Base-by-base conservation (phyloP, 2,888 invertebrate genomes). In the Branchellion lobata region DNA sequence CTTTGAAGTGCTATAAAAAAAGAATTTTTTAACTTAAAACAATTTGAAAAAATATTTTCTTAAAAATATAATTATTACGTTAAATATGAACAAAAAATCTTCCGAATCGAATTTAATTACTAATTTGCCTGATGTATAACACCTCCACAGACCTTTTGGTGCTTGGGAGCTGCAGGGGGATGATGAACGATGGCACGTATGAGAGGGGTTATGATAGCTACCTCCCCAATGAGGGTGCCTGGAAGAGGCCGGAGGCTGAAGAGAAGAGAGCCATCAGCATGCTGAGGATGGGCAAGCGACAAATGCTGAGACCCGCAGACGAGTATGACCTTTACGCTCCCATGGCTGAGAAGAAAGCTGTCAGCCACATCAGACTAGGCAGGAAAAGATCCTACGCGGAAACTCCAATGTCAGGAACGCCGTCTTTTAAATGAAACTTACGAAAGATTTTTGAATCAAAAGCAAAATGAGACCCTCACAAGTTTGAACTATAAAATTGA, bases 331-430 rank as follows among this genome's bases (percentile, higher is more conserved):
- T 51, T 21, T 40, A 75, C 27, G 2, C 18, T 29, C 24, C 27
- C 5, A 11, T 5, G 24, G 53, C 65, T 14, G 53, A 69, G 5
- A 80, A 80, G 31, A 76, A 47, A 36, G 80, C 80, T n/a, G 80
- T 80, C 34, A 77, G 77, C 27, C 61, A 68, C 34, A 27, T 80
- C 47, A 80, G 80, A 69, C 78, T 80, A 65, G 80, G 80, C 5
- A 51, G 77, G 29, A 73, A 68, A 71, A 69, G 78, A 1, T 31
- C 69, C 31, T 27, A 34, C 34, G n/a, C 27, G 5, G 40, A 40
- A 5, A 14, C 5, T 40, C 14, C 40, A 40, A 14, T 14, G 8
- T 8, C 5, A 40, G 5, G 40, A 40, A 40, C 14, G 40, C 40
- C 40, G 14, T 40, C 40, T 40, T 40, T 14, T 14, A 14, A 40